phyloP scores from a whole-genome alignment of 1,140 invertebrate species.

The Musca domestica region DNA sequence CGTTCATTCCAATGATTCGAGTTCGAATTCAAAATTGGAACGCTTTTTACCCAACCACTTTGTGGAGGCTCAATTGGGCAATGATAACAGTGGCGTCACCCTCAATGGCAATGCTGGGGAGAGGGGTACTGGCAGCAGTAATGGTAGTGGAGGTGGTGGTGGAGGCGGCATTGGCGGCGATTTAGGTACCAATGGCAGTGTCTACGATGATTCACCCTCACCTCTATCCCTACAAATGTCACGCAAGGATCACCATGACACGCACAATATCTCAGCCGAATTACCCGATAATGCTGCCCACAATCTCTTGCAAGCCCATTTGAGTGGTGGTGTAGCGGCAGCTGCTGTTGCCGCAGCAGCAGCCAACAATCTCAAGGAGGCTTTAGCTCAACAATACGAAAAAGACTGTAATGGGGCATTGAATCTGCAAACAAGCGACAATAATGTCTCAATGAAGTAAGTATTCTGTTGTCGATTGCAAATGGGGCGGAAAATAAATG shows the following conservation, averaged over 20 bases:
- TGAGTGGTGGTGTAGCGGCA: not conserved
- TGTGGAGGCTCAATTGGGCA: slow-evolving; percentile 46
- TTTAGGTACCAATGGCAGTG: not conserved
- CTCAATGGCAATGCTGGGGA: not conserved
- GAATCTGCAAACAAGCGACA: slow-evolving; percentile 44
- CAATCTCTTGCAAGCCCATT: not conserved
- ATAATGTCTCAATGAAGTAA: slow-evolving; percentile 52
- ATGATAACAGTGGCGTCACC: slow-evolving; percentile 32
- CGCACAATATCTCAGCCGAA: not conserved
- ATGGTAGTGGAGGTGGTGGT: not conserved
- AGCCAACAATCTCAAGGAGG: slow-evolving; percentile 22
- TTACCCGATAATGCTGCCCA: not conserved
- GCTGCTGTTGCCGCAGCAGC: not conserved
- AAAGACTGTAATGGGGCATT: slow-evolving; percentile 48
- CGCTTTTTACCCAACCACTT: slow-evolving; percentile 50
- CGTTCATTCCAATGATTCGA: slow-evolving; percentile 48
- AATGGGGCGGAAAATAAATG: not conserved
- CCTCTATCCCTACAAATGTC: not conserved
- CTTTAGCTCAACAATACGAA: slow-evolving; percentile 29
- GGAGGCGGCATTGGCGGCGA: not conserved
- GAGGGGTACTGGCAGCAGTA: not conserved
- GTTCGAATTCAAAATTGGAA: slow-evolving; percentile 46
- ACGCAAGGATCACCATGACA: not conserved
- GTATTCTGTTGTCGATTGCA: slow-evolving; percentile 22
- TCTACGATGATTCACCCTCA: not conserved